Evolutionary conservation across 2,113 vertebrate genomes (phyloP).

Genomic region (Pygoscelis adeliae): DNA sequence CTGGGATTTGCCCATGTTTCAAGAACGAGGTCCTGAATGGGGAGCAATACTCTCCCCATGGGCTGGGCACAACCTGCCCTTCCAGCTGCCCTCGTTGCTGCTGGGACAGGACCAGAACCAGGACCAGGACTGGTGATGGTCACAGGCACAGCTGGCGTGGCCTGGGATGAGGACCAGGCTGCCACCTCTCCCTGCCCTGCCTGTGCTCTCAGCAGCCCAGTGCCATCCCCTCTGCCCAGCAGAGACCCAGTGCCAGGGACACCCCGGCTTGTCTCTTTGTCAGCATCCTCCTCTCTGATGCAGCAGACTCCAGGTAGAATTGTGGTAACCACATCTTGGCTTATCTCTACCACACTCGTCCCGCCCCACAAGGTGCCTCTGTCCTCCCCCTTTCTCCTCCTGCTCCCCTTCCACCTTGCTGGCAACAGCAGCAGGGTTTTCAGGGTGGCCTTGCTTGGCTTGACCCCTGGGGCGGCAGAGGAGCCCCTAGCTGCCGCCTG

Average conservation of each 20-base stretch:
- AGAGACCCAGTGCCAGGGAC: not conserved
- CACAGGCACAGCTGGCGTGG: not conserved
- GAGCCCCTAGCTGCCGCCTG: not conserved
- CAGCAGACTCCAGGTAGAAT: not conserved
- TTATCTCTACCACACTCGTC: accelerated
- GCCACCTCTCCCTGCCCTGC: not conserved
- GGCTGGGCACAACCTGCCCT: not conserved
- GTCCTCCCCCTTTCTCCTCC: not conserved
- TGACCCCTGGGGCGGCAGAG: not conserved
- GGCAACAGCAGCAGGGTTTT: not conserved
- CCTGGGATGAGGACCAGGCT: not conserved
- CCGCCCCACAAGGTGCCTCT: not conserved
- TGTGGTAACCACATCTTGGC: not conserved
- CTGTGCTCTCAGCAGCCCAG: not conserved
- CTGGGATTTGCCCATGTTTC: not conserved
- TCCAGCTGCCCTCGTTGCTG: not conserved
- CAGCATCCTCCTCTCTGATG: not conserved
- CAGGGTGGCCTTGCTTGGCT: not conserved
- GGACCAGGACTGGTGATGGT: not conserved
- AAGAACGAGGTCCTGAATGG: not conserved
- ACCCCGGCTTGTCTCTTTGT: not conserved
- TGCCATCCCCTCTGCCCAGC: not conserved
- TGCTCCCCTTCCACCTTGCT: not conserved
- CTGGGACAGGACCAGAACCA: not conserved
- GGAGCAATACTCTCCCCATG: not conserved